Percentiles rank a stretch among this genome's conserved stretches.
These are phyloP conservation scores for Synodontis membranacea DNA, from an alignment of 2,113 vertebrate genomes.

Conservation along the genomic window DNA sequence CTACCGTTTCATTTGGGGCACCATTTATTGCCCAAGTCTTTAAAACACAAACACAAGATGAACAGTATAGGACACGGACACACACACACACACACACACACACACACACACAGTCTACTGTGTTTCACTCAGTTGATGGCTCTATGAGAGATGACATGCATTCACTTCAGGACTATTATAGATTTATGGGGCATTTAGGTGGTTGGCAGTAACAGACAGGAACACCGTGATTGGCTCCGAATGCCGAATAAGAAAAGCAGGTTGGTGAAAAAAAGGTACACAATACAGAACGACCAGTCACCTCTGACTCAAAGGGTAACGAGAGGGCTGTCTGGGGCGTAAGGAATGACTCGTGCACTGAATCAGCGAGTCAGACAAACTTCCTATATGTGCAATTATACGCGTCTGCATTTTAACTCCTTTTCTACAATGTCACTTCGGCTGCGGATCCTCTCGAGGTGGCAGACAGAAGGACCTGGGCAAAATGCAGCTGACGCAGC, in stretches of 20 bases:
- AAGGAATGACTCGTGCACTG: background rate
- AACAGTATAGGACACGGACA: background rate
- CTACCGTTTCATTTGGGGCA: background rate
- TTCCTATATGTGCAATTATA: background rate
- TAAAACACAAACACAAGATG: background rate
- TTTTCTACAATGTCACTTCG: background rate
- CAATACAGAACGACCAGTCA: background rate
- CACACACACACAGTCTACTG: background rate
- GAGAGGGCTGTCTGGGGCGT: background rate
- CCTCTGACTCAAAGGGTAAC: background rate
- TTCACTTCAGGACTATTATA: constrained; percentile 3
- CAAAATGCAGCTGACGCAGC: constrained; percentile 1
- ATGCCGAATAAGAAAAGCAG: background rate
- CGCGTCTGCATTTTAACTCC: background rate
- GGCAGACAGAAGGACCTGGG: background rate
- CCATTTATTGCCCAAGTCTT: background rate
- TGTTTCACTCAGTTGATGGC: background rate
- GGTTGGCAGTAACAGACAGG: background rate
- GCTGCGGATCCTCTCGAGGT: background rate
- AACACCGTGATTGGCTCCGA: constrained; percentile 2
- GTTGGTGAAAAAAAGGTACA: background rate
- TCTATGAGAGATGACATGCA: background rate
- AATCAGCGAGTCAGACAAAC: background rate
- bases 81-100: too few species aligned
- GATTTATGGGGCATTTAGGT: constrained; percentile 2